Percentiles rank a stretch among this genome's conserved stretches.
phyloP scores from a whole-genome alignment of 2,113 vertebrate genomes.

The Trematocara zebra region DNA sequence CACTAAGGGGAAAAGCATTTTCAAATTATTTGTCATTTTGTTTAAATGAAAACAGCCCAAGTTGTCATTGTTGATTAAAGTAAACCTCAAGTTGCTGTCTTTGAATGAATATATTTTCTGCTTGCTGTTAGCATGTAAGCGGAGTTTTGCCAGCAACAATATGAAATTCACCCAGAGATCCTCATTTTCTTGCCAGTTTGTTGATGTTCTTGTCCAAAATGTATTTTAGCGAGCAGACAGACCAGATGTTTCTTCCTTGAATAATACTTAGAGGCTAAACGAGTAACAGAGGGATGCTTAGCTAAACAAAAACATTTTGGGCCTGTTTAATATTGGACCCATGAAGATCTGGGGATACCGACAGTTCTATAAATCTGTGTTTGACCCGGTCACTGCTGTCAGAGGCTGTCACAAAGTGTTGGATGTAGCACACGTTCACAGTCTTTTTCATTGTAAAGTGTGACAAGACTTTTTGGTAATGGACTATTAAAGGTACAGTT shows the following conservation, averaged over 20 bases:
- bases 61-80: background rate
- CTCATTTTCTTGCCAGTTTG: background rate
- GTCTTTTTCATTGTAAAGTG: background rate
- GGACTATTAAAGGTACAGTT: background rate
- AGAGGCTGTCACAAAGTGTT: background rate
- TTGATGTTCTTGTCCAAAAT: background rate
- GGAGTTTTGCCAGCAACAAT: background rate
- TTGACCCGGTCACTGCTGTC: constrained; percentile 1
- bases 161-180: background rate
- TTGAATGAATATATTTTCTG: background rate
- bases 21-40: background rate
- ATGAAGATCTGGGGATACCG: background rate
- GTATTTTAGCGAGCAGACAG: background rate
- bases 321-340: background rate
- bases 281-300: background rate
- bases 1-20: background rate
- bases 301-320: background rate
- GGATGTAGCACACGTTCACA: background rate
- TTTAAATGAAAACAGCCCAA: background rate
- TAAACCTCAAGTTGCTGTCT: background rate
- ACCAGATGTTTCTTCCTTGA: background rate
- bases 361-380: background rate
- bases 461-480: background rate
- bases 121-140: background rate
- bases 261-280: background rate